Evolutionary conservation across 2,888 invertebrate genomes (phyloP).

Genomic region (Leucoptera coffeella): DNA sequence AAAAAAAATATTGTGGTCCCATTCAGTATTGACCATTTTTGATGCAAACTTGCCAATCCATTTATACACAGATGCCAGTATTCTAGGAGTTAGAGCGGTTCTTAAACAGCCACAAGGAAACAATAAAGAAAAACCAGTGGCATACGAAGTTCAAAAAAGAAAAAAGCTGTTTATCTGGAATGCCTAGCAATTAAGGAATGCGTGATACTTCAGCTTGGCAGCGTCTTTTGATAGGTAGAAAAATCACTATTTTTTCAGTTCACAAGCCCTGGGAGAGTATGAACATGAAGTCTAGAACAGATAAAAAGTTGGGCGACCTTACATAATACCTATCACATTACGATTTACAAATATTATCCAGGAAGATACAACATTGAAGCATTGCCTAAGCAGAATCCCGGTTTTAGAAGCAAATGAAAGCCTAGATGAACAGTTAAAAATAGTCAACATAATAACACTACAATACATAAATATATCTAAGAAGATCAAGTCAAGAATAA

Average conservation of each 20-base stretch:
- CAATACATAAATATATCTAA: conserved; percentile 3
- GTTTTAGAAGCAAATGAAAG: conserved; percentile 2
- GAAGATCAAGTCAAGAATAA: conserved; percentile 3
- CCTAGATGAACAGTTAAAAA: conserved; percentile 2
- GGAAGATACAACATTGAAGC: conserved; percentile 3
- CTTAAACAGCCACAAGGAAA: too few species aligned
- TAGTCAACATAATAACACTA: conserved; percentile 4
- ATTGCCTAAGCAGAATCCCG: conserved; percentile 3
- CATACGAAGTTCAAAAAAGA: conserved; percentile 6
- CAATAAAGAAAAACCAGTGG: too few species aligned
- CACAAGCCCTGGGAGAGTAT: conserved; percentile 7
- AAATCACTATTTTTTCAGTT: conserved; percentile 8
- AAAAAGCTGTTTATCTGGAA: conserved; percentile 7
- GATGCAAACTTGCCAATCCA: conserved; percentile 1
- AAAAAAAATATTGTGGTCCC: conserved; percentile 1
- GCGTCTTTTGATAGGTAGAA: conserved; percentile 8
- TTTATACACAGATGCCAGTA: too few species aligned
- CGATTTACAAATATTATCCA: conserved; percentile 2
- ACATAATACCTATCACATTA: conserved; percentile 3
- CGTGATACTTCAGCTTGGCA: too few species aligned
- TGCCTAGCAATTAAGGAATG: too few species aligned
- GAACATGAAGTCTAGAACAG: conserved; percentile 3
- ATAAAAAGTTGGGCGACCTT: conserved; percentile 2
- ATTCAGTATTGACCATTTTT: neutral
- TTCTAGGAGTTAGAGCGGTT: neutral